Base-by-base conservation (phyloP, 2,113 vertebrate species). In the Octodon degus region DNA sequence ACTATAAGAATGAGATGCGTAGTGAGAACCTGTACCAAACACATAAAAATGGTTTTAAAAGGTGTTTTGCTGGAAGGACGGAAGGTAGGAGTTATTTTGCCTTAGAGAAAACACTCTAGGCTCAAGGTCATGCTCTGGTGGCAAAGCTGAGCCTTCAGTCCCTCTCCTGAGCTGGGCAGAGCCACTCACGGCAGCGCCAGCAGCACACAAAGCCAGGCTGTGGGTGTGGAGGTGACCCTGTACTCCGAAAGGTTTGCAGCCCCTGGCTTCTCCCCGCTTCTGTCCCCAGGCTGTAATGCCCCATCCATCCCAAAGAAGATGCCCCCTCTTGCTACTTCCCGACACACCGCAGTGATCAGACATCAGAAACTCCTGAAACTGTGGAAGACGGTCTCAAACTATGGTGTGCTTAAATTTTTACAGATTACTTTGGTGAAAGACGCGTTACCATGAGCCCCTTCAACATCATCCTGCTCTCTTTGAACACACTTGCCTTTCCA, bases 61-160 rank as follows among this genome's bases (percentile, higher is more conserved):
- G 55, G 55, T 58, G 55, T 3, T 3, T 20, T 16, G 0, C 22
- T 50, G 37, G 37, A 43, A 7, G 63, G 30, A 30, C 63, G n/a
- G 22, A 60, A 37, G 27, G 30, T 2, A 17, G 13, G 30, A 37
- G 6, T 0, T 4, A 0, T 14, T 32, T 58, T 6, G 65, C 84
- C 63, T 40, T 30, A 0, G 22, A 62, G 47, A 47, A 3, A 1
- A 6, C 1, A 0, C 0, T 0, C 37, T 27, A 9, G 1, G 0
- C 58, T 65, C 13, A 14, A 20, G 50, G n/a, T 0, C 2, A 24
- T 20, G 24, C 34, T 43, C 27, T 27, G 19, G 17, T 7, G n/a
- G 7, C 19, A 12, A 11, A 37, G 55, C 84, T 5, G n/a, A 19
- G 7, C 43, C 60, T 25, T 27, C n/a, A 0, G 9, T 6, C 0